A percentile compares a stretch with the other conserved stretches of the same genome.
phyloP scores from a whole-genome alignment of 1,140 invertebrate species.

The Babylonia areolata region DNA sequence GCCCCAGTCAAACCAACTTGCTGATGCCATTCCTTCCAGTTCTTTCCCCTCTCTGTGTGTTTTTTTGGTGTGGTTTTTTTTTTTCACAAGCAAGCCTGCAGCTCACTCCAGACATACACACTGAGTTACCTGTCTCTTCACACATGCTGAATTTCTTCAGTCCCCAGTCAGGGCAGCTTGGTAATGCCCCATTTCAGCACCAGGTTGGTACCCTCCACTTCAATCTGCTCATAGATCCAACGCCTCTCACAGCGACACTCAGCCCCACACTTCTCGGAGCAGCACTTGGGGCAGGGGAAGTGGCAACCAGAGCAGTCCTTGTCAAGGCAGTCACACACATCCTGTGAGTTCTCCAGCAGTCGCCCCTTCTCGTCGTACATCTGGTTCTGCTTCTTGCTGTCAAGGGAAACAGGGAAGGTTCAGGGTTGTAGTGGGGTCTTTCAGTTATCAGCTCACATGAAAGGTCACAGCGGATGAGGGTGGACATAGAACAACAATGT shows the following conservation, averaged over 20 bases:
- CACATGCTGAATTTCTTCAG: not conserved
- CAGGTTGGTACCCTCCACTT: slow-evolving; percentile 70
- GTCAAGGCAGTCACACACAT: slow-evolving; percentile 88
- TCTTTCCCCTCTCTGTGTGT: too few species aligned
- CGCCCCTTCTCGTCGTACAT: slow-evolving; percentile 76
- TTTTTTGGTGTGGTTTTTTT: too few species aligned
- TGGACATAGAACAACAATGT: too few species aligned
- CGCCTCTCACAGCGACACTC: slow-evolving; percentile 78
- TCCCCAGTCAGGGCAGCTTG: not conserved
- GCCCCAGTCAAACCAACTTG: too few species aligned
- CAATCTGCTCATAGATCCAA: slow-evolving; percentile 71
- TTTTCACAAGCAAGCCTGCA: too few species aligned
- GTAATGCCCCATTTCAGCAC: slow-evolving; percentile 51
- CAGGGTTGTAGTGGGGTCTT: too few species aligned
- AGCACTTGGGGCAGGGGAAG: slow-evolving; percentile 86
- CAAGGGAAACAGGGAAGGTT: not conserved
- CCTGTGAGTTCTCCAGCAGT: slow-evolving; percentile 78
- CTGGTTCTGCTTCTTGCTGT: slow-evolving; percentile 64
- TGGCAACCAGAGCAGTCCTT: slow-evolving; percentile 86
- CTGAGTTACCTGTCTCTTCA: too few species aligned
- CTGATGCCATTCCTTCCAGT: too few species aligned
- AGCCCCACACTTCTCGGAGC: slow-evolving; percentile 80
- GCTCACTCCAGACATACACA: too few species aligned
- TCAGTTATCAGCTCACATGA: too few species aligned
- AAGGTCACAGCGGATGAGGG: too few species aligned